phyloP scores from a whole-genome alignment of 2,113 vertebrate species.

The Cromileptes altivelis region DNA sequence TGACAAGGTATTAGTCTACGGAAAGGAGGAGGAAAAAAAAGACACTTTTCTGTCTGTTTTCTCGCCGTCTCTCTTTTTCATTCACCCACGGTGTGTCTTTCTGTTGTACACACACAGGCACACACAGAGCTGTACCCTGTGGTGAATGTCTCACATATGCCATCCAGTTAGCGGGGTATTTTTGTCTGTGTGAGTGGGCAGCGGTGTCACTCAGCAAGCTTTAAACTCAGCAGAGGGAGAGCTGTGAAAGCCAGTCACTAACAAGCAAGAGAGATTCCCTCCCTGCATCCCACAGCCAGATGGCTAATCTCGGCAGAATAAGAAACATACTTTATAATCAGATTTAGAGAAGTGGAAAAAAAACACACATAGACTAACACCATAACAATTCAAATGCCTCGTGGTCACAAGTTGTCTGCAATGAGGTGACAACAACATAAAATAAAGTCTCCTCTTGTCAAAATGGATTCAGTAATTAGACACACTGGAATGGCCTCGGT shows the following conservation, averaged over 20 bases:
- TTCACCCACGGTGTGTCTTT: conserved; percentile 64
- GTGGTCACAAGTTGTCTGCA: conserved; percentile 61
- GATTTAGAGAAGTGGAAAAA: conserved; percentile 48
- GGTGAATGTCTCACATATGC: conserved; percentile 78
- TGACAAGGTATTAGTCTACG: conserved; percentile 56
- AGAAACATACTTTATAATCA: conserved; percentile 72
- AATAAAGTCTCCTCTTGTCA: conserved; percentile 63
- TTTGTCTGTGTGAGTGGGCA: conserved; percentile 81
- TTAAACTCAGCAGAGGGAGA: conserved; percentile 77
- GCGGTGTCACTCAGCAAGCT: conserved; percentile 78
- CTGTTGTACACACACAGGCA: conserved; percentile 60
- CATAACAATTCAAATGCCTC: conserved; percentile 65
- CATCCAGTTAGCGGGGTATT: conserved; percentile 79
- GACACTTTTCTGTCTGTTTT: conserved; percentile 48
- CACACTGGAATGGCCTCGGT: conserved; percentile 52
- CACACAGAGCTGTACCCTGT: conserved; percentile 67
- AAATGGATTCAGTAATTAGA: conserved; percentile 71
- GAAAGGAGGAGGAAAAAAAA: conserved; percentile 30
- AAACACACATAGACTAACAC: conserved; percentile 13
- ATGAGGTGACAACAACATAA: conserved; percentile 66
- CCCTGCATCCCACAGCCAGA: conserved; percentile 77
- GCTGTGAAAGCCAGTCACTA: conserved; percentile 81
- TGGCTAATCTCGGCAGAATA: conserved; percentile 79
- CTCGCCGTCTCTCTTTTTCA: conserved; percentile 59
- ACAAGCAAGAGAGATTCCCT: conserved; percentile 80